A percentile compares a stretch with the other conserved stretches of the same genome.
phyloP scores from a whole-genome alignment of 1,140 invertebrate genomes.

The Pentalonia nigronervosa region DNA sequence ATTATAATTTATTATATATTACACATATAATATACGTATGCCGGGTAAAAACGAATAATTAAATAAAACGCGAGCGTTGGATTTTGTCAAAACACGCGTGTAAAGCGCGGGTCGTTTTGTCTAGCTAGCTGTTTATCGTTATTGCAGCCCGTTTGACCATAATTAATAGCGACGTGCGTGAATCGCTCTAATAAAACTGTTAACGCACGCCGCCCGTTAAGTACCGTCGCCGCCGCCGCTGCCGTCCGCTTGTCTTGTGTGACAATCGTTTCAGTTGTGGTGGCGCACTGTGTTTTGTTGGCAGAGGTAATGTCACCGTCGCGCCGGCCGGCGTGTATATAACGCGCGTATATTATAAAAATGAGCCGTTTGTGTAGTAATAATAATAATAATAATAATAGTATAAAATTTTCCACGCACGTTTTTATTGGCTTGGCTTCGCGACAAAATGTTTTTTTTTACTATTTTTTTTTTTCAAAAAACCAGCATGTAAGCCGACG shows the following conservation, averaged over 20 bases:
- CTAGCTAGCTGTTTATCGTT: slow-evolving; percentile 38
- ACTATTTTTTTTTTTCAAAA: slow-evolving; percentile 9
- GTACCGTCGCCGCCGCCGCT: neutral
- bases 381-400: neutral
- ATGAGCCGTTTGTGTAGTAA: neutral
- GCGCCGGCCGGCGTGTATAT: neutral
- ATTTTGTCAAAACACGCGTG: slow-evolving; percentile 22
- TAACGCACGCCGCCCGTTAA: slow-evolving; percentile 41
- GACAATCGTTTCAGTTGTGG: neutral
- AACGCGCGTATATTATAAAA: neutral
- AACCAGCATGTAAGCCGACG: neutral
- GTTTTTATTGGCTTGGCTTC: slow-evolving; percentile 32
- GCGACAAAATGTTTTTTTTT: neutral
- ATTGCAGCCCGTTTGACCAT: slow-evolving; percentile 33
- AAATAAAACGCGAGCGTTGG: neutral
- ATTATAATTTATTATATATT: neutral
- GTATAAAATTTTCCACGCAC: neutral
- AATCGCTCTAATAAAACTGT: slow-evolving; percentile 49
- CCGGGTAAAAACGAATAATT: neutral
- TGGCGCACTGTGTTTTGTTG: neutral
- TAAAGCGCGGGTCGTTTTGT: neutral
- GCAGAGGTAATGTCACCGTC: neutral
- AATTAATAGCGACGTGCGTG: slow-evolving; percentile 49
- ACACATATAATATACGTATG: neutral
- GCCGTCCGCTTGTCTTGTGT: neutral